Conservation (phyloP, 2,113 vertebrate species). For the Cyprinodon tularosa region DNA sequence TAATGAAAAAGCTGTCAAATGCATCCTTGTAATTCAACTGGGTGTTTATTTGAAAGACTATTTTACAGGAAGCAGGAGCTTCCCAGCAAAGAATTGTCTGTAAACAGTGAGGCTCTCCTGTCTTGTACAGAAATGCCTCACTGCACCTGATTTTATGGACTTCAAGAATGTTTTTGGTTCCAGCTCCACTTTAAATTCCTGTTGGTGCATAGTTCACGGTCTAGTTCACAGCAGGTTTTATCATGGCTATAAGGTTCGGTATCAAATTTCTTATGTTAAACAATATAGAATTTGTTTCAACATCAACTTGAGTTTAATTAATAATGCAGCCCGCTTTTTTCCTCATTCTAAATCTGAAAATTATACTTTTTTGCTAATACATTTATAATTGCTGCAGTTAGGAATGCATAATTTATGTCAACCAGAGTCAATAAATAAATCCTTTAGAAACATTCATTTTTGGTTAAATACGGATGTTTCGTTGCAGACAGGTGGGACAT, state of each 20-base stretch:
- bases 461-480: too few relatives aligned
- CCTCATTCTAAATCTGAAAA: too few relatives aligned
- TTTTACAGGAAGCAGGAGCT: conserved; percentile 21
- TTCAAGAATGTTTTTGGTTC: conserved; percentile 23
- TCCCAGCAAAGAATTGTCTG: conserved; percentile 46
- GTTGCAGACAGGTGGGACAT: too few relatives aligned
- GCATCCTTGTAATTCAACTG: conserved; percentile 45
- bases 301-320: conserved; percentile 29
- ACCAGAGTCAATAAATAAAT: too few relatives aligned
- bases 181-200: conserved; percentile 32
- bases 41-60: conserved; percentile 44
- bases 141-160: conserved; percentile 34
- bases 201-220: conserved; percentile 54
- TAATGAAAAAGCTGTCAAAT: conserved; percentile 59
- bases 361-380: too few relatives aligned
- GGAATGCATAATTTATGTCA: too few relatives aligned
- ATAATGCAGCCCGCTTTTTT: conserved; percentile 17
- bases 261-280: conserved; percentile 54
- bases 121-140: conserved; percentile 16
- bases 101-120: conserved; percentile 11
- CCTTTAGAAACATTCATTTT: too few relatives aligned
- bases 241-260: conserved; percentile 24
- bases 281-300: conserved; percentile 55
- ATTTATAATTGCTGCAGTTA: too few relatives aligned
- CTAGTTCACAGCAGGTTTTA: conserved; percentile 52